Percentiles rank a stretch among this genome's conserved stretches.
Conservation (phyloP, 2,888 invertebrate genomes). For the Epistrophe eligans region DNA sequence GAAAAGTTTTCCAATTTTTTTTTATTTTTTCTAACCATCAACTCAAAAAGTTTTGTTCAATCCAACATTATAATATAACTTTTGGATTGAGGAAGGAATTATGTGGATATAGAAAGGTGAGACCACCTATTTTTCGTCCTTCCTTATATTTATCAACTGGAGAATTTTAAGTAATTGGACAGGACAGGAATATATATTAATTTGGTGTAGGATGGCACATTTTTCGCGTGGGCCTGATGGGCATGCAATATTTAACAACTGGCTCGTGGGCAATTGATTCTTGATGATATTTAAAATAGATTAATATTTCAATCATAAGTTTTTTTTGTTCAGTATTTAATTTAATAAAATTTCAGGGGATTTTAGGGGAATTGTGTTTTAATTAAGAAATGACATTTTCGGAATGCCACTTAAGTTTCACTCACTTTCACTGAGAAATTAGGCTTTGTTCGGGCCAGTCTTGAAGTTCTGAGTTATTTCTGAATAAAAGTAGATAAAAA, state of each 20-base stretch:
- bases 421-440: no score
- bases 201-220: constrained; percentile 12
- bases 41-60: constrained; percentile 39
- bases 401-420: neutral
- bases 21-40: constrained; percentile 54
- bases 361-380: neutral
- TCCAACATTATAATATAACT: constrained; percentile 15
- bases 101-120: neutral
- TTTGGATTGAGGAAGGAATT: neutral
- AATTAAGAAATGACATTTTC: neutral
- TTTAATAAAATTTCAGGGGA: neutral
- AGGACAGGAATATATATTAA: constrained; percentile 43
- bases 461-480: no score
- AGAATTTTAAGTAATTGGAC: constrained; percentile 62
- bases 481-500: no score
- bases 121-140: neutral
- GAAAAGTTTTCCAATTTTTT: constrained; percentile 65
- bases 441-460: no score
- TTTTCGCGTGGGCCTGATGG: neutral
- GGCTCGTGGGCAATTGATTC: constrained; percentile 20
- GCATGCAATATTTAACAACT: neutral
- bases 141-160: constrained; percentile 1
- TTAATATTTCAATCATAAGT: constrained; percentile 17
- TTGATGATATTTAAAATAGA: constrained; percentile 8
- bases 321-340: neutral